Evolutionary conservation across 2,797 vertebrate species (phyloP).

Genomic region (Micrastur ruficollis): DNA sequence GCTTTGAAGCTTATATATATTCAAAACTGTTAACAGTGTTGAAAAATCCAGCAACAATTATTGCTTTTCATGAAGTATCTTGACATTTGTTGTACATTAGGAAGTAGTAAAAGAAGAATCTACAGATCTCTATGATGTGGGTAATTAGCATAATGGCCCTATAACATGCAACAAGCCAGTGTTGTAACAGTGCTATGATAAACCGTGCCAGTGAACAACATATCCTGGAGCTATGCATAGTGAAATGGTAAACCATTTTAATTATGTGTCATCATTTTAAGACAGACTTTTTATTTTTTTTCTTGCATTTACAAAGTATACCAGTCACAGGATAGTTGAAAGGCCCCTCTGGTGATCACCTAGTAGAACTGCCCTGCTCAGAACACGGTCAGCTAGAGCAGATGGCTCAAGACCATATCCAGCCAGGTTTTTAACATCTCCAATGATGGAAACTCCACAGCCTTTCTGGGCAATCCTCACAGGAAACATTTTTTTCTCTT

Average conservation of each 20-base stretch:
- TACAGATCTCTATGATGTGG: background rate
- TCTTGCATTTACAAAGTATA: background rate
- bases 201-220: background rate
- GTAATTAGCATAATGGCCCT: background rate
- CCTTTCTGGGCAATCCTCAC: too few relatives aligned
- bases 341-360: background rate
- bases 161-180: background rate
- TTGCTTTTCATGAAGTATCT: background rate
- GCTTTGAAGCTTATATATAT: background rate
- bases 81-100: conserved; percentile 27
- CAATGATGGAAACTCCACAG: background rate
- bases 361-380: background rate
- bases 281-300: background rate
- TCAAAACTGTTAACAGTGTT: background rate
- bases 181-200: background rate
- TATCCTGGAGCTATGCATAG: background rate
- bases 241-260: background rate
- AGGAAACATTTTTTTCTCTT: too few relatives aligned
- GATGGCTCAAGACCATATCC: background rate
- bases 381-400: background rate
- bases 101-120: background rate
- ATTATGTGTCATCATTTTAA: background rate
- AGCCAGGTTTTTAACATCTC: background rate
- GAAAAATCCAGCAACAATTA: background rate
- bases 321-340: background rate